Conservation (phyloP, 2,113 vertebrate species). For the Nothobranchius kuhntae region DNA sequence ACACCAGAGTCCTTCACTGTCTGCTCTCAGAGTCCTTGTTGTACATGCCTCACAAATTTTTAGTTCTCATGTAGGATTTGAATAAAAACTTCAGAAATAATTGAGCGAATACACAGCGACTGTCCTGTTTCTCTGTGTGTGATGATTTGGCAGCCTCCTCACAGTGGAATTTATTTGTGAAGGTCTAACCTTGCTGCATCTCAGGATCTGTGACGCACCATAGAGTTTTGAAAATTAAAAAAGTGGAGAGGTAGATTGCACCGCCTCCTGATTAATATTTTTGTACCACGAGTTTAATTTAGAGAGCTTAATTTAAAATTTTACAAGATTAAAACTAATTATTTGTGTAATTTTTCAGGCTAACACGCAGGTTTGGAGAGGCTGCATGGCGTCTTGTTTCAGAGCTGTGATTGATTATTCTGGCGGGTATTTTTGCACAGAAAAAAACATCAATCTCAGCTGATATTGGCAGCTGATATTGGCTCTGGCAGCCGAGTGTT, state of each 20-base stretch:
- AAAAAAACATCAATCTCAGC: neutral
- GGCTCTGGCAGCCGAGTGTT: neutral
- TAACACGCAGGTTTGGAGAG: neutral
- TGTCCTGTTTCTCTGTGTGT: conserved; percentile 23
- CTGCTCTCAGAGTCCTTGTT: conserved; percentile 52
- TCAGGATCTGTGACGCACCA: too few species aligned
- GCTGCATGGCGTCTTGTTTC: neutral
- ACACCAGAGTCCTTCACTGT: conserved; percentile 61
- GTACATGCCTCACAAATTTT: conserved; percentile 67
- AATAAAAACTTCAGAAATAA: conserved; percentile 63
- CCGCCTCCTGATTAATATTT: neutral
- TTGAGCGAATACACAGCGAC: conserved; percentile 42
- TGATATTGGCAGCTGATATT: neutral
- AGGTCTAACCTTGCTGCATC: conserved; percentile 34
- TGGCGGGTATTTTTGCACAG: neutral
- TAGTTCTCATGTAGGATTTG: conserved; percentile 42
- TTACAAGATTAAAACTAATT: too few species aligned
- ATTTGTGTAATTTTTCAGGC: too few species aligned
- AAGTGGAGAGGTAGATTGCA: neutral
- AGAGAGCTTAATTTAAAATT: neutral
- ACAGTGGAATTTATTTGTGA: conserved; percentile 10
- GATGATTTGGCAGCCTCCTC: conserved; percentile 35
- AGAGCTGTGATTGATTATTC: neutral
- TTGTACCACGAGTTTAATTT: neutral
- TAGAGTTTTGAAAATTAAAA: too few species aligned